Evolutionary conservation across 2,797 vertebrate species (phyloP).

Genomic region (Mycteria americana): DNA sequence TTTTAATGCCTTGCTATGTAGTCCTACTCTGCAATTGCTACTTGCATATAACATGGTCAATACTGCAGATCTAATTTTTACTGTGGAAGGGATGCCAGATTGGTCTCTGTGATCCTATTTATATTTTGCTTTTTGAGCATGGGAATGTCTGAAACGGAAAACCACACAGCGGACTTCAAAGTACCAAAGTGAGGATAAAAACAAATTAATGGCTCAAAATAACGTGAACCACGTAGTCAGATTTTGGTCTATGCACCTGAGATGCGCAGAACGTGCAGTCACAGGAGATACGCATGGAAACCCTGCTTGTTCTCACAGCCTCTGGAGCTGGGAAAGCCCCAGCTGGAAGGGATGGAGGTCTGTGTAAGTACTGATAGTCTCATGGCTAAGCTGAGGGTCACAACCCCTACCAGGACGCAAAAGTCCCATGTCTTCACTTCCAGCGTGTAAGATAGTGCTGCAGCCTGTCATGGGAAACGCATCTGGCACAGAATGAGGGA

Average conservation of each 20-base stretch:
- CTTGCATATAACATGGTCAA: neutral
- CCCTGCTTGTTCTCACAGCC: neutral
- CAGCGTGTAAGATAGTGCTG: rapidly evolving
- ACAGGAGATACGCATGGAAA: rapidly evolving
- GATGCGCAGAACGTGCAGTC: rapidly evolving
- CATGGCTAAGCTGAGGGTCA: neutral
- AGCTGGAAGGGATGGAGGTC: neutral
- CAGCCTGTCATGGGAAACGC: rapidly evolving
- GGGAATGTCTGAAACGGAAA: neutral
- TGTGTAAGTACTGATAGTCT: neutral
- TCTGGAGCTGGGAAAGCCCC: neutral
- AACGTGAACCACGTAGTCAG: rapidly evolving
- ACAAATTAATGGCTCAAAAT: neutral
- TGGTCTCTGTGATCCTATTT: neutral
- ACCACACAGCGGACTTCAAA: neutral
- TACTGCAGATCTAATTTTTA: neutral
- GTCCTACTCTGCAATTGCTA: neutral
- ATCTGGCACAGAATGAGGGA: neutral
- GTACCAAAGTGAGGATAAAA: neutral
- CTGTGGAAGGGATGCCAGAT: neutral
- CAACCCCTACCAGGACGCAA: neutral
- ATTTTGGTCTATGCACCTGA: rapidly evolving
- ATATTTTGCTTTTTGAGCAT: neutral
- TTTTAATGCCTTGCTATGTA: neutral
- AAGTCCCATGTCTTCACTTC: neutral